phyloP scores from a whole-genome alignment of 1,140 invertebrate genomes.

The Pseudobourletiella spinata region DNA sequence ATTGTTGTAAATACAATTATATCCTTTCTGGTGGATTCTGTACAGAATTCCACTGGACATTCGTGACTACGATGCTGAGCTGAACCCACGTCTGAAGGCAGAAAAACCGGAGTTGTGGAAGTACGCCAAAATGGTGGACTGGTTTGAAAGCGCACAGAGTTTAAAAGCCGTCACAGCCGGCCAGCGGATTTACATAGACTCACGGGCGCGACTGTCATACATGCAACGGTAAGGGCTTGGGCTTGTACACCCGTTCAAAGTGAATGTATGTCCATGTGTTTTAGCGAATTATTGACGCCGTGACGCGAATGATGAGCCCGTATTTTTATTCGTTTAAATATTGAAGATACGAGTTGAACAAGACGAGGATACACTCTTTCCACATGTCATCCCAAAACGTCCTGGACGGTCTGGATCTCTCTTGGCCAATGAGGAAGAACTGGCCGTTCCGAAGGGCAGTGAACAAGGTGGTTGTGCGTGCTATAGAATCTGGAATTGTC shows the following conservation, averaged over 20 bases:
- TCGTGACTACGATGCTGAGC: conserved; percentile 7
- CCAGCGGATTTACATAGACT: conserved; percentile 9
- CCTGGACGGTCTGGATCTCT: neutral
- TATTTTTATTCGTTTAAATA: neutral
- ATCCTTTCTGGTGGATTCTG: neutral
- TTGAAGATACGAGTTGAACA: neutral
- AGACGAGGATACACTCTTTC: neutral
- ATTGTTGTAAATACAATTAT: neutral
- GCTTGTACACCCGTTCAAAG: too few relatives aligned
- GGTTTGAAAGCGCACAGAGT: neutral
- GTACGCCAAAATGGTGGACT: conserved; percentile 1
- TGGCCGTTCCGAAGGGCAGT: conserved; percentile 1
- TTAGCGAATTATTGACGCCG: too few relatives aligned
- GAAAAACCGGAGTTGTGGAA: neutral
- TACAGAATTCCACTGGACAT: conserved; percentile 2
- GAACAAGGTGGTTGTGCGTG: neutral
- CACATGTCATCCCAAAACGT: neutral
- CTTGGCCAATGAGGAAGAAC: conserved; percentile 4
- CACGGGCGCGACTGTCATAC: neutral
- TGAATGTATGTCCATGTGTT: too few relatives aligned
- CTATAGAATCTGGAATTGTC: conserved; percentile 7
- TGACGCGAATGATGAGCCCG: too few relatives aligned
- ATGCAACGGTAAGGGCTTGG: too few relatives aligned
- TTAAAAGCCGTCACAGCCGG: conserved; percentile 4
- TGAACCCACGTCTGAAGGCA: neutral